Evolutionary conservation across 2,113 vertebrate genomes (phyloP).

Genomic region (Natator depressus): DNA sequence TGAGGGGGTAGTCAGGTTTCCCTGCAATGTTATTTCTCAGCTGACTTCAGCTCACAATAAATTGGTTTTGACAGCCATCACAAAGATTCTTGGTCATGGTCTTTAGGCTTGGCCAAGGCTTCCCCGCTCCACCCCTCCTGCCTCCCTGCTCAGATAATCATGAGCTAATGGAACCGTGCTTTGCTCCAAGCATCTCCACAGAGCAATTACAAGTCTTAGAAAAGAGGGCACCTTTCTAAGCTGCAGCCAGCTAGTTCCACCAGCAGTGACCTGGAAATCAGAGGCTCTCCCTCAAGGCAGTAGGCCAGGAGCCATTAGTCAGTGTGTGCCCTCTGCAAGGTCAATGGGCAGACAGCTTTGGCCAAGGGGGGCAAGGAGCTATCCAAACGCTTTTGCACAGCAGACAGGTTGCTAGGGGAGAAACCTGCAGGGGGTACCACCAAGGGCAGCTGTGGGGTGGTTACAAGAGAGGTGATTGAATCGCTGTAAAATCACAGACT

Average conservation of each 20-base stretch:
- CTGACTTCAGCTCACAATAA: neutral
- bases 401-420: neutral
- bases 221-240: neutral
- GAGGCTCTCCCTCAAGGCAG: neutral
- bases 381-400: neutral
- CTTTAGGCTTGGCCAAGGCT: neutral
- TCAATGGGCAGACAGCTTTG: neutral
- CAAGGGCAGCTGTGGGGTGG: neutral
- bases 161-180: conserved; percentile 1
- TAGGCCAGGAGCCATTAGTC: neutral
- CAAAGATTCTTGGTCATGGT: neutral
- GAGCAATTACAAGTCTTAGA: neutral
- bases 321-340: neutral
- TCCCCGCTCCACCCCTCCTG: neutral
- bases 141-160: neutral
- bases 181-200: neutral
- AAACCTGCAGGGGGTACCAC: neutral
- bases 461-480: neutral
- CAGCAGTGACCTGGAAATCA: neutral
- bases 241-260: neutral
- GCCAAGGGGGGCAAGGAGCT: too few relatives aligned
- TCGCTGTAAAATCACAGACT: neutral
- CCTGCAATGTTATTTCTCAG: neutral
- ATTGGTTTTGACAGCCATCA: neutral
- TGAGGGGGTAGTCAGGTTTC: accelerated